Conservation (phyloP, 2,113 vertebrate genomes). For the Dryoscopus gambensis region DNA sequence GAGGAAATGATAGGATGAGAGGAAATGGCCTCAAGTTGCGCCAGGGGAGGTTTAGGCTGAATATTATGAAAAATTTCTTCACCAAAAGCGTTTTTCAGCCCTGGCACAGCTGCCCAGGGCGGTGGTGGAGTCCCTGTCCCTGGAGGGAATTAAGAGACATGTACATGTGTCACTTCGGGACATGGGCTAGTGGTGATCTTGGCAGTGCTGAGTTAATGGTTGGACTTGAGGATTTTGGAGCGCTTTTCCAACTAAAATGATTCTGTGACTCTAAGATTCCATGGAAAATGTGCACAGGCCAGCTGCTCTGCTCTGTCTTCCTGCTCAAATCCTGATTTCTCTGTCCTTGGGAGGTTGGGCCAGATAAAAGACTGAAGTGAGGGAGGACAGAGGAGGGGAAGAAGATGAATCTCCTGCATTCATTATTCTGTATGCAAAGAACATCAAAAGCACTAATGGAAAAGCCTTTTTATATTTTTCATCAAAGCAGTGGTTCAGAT, state of each 20-base stretch:
- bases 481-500: slow-evolving; percentile 39
- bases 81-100: not conserved
- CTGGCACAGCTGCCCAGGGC: not conserved
- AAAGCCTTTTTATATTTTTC: slow-evolving; percentile 18
- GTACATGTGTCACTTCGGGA: not conserved
- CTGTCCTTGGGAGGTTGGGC: not conserved
- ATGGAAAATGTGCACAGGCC: accelerated
- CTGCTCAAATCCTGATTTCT: not conserved
- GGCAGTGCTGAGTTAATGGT: not conserved
- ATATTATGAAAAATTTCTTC: not conserved
- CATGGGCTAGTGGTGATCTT: not conserved
- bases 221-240: not conserved
- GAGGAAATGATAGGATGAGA: not conserved
- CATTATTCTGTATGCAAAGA: not conserved
- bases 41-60: not conserved
- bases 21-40: not conserved
- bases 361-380: not conserved
- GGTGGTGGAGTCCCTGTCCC: not conserved
- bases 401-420: not conserved
- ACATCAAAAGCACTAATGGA: slow-evolving; percentile 56
- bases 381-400: not conserved
- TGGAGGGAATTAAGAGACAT: not conserved
- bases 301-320: not conserved
- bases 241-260: not conserved
- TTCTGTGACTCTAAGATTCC: not conserved